phyloP scores from a whole-genome alignment of 2,888 invertebrate genomes.

The Amphimallon solstitiale region DNA sequence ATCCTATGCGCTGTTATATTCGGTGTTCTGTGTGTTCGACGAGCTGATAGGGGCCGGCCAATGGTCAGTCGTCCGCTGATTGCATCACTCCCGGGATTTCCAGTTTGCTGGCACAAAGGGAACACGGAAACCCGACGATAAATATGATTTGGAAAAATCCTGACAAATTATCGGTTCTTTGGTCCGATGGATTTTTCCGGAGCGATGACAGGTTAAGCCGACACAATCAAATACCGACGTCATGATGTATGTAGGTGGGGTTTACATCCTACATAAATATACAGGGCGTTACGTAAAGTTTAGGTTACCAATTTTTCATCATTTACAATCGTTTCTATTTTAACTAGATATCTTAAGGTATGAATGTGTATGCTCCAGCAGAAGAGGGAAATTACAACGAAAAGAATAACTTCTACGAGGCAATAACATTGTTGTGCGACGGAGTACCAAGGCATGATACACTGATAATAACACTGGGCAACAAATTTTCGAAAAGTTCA shows the following conservation, averaged over 20 bases:
- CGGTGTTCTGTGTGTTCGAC: neutral
- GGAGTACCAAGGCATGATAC: too few species aligned
- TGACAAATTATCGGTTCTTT: constrained; percentile 47
- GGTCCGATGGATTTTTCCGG: constrained; percentile 12
- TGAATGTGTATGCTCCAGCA: too few species aligned
- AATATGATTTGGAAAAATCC: constrained; percentile 54
- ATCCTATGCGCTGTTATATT: constrained; percentile 46
- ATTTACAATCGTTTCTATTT: too few species aligned
- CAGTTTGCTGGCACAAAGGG: constrained; percentile 49
- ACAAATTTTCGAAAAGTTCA: too few species aligned
- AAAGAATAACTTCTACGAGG: too few species aligned
- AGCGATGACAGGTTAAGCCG: constrained; percentile 28
- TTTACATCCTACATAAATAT: too few species aligned
- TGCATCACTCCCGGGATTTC: constrained; percentile 59
- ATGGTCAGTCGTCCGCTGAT: constrained; percentile 52
- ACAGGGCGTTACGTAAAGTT: too few species aligned
- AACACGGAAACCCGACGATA: constrained; percentile 47
- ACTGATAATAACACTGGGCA: too few species aligned
- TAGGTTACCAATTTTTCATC: too few species aligned
- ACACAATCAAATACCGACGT: constrained; percentile 22
- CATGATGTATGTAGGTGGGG: neutral
- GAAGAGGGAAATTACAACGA: too few species aligned
- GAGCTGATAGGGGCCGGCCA: neutral
- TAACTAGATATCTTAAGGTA: too few species aligned
- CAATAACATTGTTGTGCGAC: too few species aligned